Conservation (phyloP, 2,797 vertebrate species). For the Clarias laeviceps region DNA sequence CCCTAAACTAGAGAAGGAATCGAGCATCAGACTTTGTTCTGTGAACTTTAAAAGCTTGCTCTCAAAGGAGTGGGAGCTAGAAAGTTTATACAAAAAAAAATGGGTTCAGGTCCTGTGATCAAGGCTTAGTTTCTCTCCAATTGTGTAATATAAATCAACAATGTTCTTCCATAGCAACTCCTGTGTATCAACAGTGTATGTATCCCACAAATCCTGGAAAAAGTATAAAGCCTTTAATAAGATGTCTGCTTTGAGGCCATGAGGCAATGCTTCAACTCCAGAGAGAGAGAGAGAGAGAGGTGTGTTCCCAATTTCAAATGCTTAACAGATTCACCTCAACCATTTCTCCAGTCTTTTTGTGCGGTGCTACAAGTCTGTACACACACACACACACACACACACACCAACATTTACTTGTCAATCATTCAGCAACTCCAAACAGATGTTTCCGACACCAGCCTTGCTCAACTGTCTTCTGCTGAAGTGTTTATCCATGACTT, state of each 20-base stretch:
- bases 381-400: background rate
- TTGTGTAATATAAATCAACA: constrained; percentile 74
- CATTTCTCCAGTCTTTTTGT: background rate
- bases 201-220: constrained; percentile 70
- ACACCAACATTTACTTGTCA: background rate
- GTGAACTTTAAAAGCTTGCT: constrained; percentile 9
- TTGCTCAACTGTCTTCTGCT: background rate
- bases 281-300: constrained; percentile 16
- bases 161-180: constrained; percentile 74
- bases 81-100: constrained; percentile 67
- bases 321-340: background rate
- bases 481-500: constrained; percentile 35
- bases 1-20: background rate
- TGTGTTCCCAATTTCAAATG: background rate
- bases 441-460: background rate
- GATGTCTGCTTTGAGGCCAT: constrained; percentile 66
- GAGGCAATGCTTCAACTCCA: constrained; percentile 25
- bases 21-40: background rate
- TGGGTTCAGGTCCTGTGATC: background rate
- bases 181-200: constrained; percentile 78
- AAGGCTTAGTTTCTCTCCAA: constrained; percentile 42
- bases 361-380: background rate
- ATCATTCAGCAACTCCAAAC: background rate
- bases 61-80: constrained; percentile 42
- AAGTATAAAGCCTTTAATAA: constrained; percentile 79